Base-by-base conservation (phyloP, 2,113 vertebrate genomes). In the Psittacus erithacus region DNA sequence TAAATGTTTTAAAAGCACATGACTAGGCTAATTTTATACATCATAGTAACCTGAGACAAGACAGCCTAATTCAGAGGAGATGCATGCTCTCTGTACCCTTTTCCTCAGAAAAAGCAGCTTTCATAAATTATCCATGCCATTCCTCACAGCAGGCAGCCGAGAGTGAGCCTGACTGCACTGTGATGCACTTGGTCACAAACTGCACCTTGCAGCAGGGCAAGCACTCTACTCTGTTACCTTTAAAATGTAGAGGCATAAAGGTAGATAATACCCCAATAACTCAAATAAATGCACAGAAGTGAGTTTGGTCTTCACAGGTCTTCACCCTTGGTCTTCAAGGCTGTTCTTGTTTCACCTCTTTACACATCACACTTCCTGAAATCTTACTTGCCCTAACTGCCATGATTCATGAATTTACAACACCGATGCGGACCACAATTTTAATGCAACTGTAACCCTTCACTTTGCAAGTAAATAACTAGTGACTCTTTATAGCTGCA, bases 361-460 rank as follows among this genome's bases (percentile, higher is more conserved):
- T 96, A 81, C 20, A 23, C 41, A 78, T 47, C 60, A 35, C 57
- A 33, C 86, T 93, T 84, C 7, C 43, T 81, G 64, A 86, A 90
- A 81, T 74, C 57, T 82, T 59, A 86, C 50, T 88, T 93, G 80
- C 77, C 84, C 77, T 92, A 93, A 92, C 84, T 93, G 90, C 22
- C 7, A 14, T 47, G 86, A 96, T 93, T 93, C 90, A 86, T 41
- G 60, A 90, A 92, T 81, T 83, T 73, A 88, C 62, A 75, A 53
- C 50, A 35, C 86, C 49, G 52, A 69, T 63, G 50, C 33, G 73
- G 65, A 71, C 82, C 79, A 57, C 86, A 73, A 11, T 94, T 90
- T 81, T 76, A 80, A 82, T 55, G 86, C 77, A 87, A 76, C 83
- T 75, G 74, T 47, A 88, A 92, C 57, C 64, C 73, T 82, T 49